These are phyloP conservation scores for Matsumyia berberina DNA, from an alignment of 2,888 invertebrate species.

Conservation along the genomic window DNA sequence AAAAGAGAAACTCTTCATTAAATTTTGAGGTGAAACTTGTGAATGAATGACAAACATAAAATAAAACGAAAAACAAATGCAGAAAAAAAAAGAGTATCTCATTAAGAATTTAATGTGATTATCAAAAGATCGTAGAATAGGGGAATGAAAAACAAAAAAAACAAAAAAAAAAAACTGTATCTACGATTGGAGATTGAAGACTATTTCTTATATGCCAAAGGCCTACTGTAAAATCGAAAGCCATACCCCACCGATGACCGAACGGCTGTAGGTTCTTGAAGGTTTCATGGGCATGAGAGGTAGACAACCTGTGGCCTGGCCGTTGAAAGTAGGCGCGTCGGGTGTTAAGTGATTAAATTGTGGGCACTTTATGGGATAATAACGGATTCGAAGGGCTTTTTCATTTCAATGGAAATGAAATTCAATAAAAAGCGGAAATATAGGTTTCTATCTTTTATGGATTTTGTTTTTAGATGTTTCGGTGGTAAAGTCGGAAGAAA, in stretches of 20 bases:
- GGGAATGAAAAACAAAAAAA: not conserved
- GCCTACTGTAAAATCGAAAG: slow-evolving; percentile 23
- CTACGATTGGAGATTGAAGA: slow-evolving; percentile 2
- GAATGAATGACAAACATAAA: slow-evolving; percentile 19
- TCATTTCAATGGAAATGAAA: not conserved
- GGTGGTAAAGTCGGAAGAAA: not conserved
- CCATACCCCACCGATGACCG: slow-evolving; percentile 20
- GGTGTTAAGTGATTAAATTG: slow-evolving; percentile 42
- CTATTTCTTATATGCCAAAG: not conserved
- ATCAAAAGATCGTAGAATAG: slow-evolving; percentile 28
- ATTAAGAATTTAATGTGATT: slow-evolving; percentile 63
- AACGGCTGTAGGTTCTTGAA: not conserved
- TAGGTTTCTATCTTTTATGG: not conserved
- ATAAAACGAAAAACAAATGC: not conserved
- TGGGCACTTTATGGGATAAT: slow-evolving; percentile 2
- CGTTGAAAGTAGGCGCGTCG: slow-evolving; percentile 22
- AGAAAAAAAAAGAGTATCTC: slow-evolving; percentile 41
- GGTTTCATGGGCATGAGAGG: not conserved
- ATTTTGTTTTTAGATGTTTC: not conserved
- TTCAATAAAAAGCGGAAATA: slow-evolving; percentile 10
- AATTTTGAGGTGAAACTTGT: slow-evolving; percentile 50
- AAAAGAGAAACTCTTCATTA: slow-evolving; percentile 56
- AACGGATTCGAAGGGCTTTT: slow-evolving; percentile 5
- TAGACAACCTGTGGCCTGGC: not conserved
- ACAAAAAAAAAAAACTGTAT: slow-evolving; percentile 21